phyloP scores from a whole-genome alignment of 1,140 invertebrate genomes.

The Zaprionus davidi region DNA sequence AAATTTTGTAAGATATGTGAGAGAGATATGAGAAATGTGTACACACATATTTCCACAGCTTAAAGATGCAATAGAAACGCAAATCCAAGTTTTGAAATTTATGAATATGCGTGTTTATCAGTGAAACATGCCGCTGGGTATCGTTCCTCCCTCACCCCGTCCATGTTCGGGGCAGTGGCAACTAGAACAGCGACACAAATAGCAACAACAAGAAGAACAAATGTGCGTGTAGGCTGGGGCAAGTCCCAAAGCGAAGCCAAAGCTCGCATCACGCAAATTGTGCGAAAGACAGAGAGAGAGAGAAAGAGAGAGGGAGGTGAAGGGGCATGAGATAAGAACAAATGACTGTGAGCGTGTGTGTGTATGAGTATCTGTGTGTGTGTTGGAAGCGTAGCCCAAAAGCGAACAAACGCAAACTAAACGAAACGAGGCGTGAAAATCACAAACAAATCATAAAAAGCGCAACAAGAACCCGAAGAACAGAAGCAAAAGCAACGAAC shows the following conservation, averaged over 20 bases:
- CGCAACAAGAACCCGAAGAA: constrained; percentile 66
- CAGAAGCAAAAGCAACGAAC: constrained; percentile 17
- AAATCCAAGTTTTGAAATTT: constrained; percentile 66
- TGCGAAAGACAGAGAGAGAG: constrained; percentile 10
- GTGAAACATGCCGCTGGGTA: constrained; percentile 65
- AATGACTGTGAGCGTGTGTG: background rate
- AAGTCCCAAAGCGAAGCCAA: constrained; percentile 51
- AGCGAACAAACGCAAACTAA: constrained; percentile 59
- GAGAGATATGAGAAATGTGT: background rate
- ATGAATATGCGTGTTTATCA: constrained; percentile 80
- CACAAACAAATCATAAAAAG: constrained; percentile 79
- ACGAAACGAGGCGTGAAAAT: constrained; percentile 79
- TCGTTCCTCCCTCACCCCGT: background rate
- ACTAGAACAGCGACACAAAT: constrained; percentile 2
- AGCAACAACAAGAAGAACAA: constrained; percentile 15
- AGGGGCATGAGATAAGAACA: constrained; percentile 49
- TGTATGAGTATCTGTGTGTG: constrained; percentile 12
- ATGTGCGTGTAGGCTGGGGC: constrained; percentile 17
- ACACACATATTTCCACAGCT: constrained; percentile 63
- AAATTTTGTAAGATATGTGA: constrained; percentile 25
- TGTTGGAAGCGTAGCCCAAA: constrained; percentile 47
- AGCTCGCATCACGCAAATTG: constrained; percentile 56
- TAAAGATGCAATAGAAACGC: constrained; percentile 46
- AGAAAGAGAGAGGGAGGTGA: background rate
- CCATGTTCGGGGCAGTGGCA: background rate